Evolutionary conservation across 2,888 invertebrate species (phyloP), one percentile per base, ranked within the genome.

Genomic region (Adelphocoris suturalis): DNA sequence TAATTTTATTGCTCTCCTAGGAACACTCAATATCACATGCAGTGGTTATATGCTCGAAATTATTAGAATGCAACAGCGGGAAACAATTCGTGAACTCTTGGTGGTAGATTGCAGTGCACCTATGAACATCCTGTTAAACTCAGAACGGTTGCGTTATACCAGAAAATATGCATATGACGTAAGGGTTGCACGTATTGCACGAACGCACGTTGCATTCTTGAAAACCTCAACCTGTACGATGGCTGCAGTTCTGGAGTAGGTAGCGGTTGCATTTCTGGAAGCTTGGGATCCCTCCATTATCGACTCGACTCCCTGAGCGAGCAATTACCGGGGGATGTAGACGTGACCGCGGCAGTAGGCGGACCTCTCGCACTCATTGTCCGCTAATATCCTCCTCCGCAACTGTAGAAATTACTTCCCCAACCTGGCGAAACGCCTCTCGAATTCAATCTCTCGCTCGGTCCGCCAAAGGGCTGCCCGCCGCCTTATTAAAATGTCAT

Each of bases 321-420:
- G 27, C 68, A 68, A 68, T 68, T 68, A 68, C 68, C 68, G 4
- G 23, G n/a, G 3, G 7, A 37, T 19, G 23, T 11, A 23, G 68
- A 68, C 68, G 68, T 68, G 68, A 68, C 23, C 23, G 68, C 68
- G 12, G 19, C 23, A 11, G 52, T 16, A 11, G 52, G 23, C 23
- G 23, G 82, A 27, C 27, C 82, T 48, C 82, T 23, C 82, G 19
- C 19, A 19, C 82, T 82, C 82, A 82, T 82, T 82, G 82, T 82
- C 55, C 82, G 82, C 55, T 82, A 82, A 82, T 82, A 82, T 82
- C 82, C 52, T 48, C 82, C 82, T 82, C 48, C 82, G 55, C 82
- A 82, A 48, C 48, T 52, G 23, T 48, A 52, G 47, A 82, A 82
- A 82, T 82, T 82, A 82, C 82, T 82, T 82, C 82, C 82, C 19